Evolutionary conservation across 2,113 vertebrate species (phyloP).

Genomic region (Circaetus gallicus): DNA sequence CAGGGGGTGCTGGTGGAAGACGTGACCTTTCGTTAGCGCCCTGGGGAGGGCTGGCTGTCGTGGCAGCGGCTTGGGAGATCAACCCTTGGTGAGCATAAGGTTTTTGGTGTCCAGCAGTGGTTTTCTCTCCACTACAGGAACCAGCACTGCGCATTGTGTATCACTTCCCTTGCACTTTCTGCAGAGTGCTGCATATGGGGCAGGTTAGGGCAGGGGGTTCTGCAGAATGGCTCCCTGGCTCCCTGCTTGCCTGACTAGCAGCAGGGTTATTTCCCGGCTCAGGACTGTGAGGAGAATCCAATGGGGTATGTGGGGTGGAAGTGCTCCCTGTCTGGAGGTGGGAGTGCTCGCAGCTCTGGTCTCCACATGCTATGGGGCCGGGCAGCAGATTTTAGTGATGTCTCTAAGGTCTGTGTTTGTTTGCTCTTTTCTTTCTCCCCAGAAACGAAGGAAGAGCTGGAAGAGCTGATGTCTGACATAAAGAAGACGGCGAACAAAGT

Average conservation of each 20-base stretch:
- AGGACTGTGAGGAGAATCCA: not conserved
- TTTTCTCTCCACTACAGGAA: not conserved
- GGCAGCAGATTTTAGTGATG: not conserved
- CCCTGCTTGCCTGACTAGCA: not conserved
- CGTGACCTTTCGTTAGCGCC: rapidly evolving
- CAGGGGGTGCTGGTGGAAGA: not conserved
- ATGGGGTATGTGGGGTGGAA: rapidly evolving
- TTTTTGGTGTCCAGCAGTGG: not conserved
- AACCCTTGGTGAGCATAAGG: not conserved
- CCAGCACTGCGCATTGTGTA: too few species aligned
- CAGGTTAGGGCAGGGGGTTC: not conserved
- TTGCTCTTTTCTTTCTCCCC: conserved; percentile 16
- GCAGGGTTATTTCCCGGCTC: not conserved
- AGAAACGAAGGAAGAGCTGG: conserved; percentile 94
- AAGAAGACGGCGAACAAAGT: conserved; percentile 97
- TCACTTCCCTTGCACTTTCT: not conserved
- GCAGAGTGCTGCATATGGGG: rapidly evolving
- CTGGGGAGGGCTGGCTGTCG: rapidly evolving
- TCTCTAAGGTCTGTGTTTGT: not conserved
- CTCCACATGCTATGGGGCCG: rapidly evolving
- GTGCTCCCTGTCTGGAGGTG: not conserved
- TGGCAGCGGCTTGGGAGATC: not conserved
- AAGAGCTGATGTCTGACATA: conserved; percentile 94
- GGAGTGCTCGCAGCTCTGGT: not conserved
- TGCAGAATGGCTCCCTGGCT: not conserved